Base-by-base conservation (phyloP, 1,140 invertebrate genomes). In the Babylonia areolata region DNA sequence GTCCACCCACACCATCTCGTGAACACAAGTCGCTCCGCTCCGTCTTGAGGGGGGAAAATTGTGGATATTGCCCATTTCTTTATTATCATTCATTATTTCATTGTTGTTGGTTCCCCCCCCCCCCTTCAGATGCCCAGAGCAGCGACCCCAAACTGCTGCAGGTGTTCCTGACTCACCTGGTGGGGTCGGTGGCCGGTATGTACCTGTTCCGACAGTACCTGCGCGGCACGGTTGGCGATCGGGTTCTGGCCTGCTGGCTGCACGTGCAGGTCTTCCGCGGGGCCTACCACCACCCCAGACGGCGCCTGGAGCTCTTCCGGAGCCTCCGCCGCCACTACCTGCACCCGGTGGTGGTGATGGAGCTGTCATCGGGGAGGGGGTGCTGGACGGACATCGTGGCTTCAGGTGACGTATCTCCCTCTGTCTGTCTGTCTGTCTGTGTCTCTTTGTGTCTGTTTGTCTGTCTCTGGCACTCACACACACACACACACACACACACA, bases 241-340 rank as follows among this genome's bases (percentile, higher is more conserved):
- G 77, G 31, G 82, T 87, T 31, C 58, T 54, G n/a, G 28, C 73
- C 23, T 87, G 86, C 77, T 87, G 86, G 86, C 23, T 87, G 78
- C 81, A 87, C 86, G 80, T 84, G 58, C 75, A 84, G 42, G 40
- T 35, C 33, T 80, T 85, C 51, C 78, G 78, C 37, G 71, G 33
- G 39, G 71, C 81, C 15, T 17, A 31, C 15, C 58, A n/a, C 28
- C 37, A 71, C 80, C 42, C 31, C 46, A 37, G 35, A 28, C 51
- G 71, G 31, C 81, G 69, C 69, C n/a, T 69, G 42, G 35, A 77
- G 35, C 33, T 58, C 17, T 82, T 83, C 39, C 35, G n/a, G 17
- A 42, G 39, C 37, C 79, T 83, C 64, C 58, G 64, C 5, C 69
- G 31, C 2, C 40, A 42, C 64, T 84, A 84, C 37, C 69, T 84